Evolutionary conservation across 2,797 vertebrate genomes (phyloP).

Genomic region (Artibeus jamaicensis): DNA sequence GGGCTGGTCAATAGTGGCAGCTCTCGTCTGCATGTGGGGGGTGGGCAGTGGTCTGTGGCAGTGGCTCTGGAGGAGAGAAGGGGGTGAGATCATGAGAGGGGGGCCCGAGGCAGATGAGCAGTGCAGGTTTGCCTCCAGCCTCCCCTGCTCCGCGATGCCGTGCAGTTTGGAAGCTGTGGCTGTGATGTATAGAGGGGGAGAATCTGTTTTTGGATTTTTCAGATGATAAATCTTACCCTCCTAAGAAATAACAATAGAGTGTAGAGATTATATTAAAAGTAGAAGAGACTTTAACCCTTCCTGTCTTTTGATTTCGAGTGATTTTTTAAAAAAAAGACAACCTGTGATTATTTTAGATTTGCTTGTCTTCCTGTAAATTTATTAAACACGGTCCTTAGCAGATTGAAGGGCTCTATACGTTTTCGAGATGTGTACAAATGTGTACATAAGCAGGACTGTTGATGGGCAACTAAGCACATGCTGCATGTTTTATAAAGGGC

Average conservation of each 20-base stretch:
- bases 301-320: background rate
- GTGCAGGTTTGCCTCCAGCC: fast-evolving
- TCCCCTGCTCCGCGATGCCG: background rate
- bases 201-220: background rate
- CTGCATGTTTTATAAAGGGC: background rate
- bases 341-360: background rate
- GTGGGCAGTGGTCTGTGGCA: background rate
- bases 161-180: background rate
- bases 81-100: background rate
- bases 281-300: background rate
- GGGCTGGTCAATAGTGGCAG: background rate
- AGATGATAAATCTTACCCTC: background rate
- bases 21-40: background rate
- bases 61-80: background rate
- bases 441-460: background rate
- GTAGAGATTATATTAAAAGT: background rate
- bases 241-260: background rate
- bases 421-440: background rate
- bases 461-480: background rate
- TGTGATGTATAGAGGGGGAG: background rate
- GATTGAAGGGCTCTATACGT: background rate
- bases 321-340: background rate
- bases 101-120: background rate
- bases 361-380: background rate
- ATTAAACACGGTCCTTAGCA: background rate